Evolutionary conservation across 2,888 invertebrate genomes (phyloP).

Genomic region (Tenthredo distinguenda): DNA sequence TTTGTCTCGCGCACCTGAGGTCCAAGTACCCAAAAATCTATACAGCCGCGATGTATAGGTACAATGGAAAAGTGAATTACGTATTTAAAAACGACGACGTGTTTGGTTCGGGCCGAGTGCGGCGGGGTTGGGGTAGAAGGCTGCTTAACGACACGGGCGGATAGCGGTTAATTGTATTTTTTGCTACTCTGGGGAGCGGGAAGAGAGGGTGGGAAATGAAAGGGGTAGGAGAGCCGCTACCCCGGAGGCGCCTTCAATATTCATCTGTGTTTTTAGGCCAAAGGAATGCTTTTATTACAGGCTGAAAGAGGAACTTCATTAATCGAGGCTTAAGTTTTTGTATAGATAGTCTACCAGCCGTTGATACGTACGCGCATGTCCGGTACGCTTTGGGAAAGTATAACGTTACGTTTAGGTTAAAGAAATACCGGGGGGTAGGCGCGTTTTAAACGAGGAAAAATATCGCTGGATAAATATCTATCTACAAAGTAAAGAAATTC

Average conservation of each 20-base stretch:
- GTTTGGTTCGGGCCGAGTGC: constrained; percentile 13
- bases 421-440: background rate
- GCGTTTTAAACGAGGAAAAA: constrained; percentile 17
- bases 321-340: constrained; percentile 48
- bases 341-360: constrained; percentile 1
- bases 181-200: constrained; percentile 28
- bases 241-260: constrained; percentile 51
- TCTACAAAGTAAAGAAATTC: constrained; percentile 12
- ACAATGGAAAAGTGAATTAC: constrained; percentile 47
- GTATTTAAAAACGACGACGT: constrained; percentile 35
- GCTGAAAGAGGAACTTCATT: constrained; percentile 36
- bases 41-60: constrained; percentile 12
- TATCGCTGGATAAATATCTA: background rate
- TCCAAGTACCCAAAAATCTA: constrained; percentile 43
- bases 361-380: constrained; percentile 1
- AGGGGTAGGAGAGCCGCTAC: background rate
- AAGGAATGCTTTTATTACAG: constrained; percentile 48
- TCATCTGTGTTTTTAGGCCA: constrained; percentile 48
- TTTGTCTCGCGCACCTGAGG: constrained; percentile 35
- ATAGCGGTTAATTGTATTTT: constrained; percentile 53
- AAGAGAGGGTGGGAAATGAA: background rate
- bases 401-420: background rate
- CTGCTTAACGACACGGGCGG: constrained; percentile 49
- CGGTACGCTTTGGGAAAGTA: background rate
- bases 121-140: constrained; percentile 3